phyloP scores from a whole-genome alignment of 2,888 invertebrate genomes.

The Micoletzkya japonica region DNA sequence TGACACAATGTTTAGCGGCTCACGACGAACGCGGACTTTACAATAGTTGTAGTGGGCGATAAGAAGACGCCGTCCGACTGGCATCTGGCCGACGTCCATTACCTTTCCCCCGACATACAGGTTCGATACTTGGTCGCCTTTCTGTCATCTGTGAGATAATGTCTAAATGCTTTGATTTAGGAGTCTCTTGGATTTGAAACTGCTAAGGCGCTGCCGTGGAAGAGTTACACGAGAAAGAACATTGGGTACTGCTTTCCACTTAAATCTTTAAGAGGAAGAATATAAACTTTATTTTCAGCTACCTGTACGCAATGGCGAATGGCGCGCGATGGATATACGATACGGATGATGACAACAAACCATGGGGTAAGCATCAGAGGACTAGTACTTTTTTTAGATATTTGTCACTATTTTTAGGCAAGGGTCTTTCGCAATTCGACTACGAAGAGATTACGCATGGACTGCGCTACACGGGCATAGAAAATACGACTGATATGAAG shows the following conservation, averaged over 20 bases:
- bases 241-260: conserved; percentile 15
- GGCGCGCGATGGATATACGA: conserved; percentile 43
- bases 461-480: too few relatives aligned
- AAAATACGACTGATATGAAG: too few relatives aligned
- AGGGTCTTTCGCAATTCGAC: too few relatives aligned
- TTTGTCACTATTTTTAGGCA: too few relatives aligned
- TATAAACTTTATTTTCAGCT: conserved; percentile 17
- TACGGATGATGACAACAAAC: conserved; percentile 41
- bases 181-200: conserved; percentile 1
- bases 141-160: background rate
- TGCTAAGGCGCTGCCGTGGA: conserved; percentile 24
- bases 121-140: background rate
- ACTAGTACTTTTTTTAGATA: too few relatives aligned
- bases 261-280: background rate
- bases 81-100: conserved; percentile 31
- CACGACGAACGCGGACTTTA: conserved; percentile 30
- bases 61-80: conserved; percentile 34
- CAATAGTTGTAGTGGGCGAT: conserved; percentile 34
- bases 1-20: conserved; percentile 25
- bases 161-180: background rate
- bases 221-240: conserved; percentile 37
- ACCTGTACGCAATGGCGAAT: conserved; percentile 39
- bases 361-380: conserved; percentile 32
- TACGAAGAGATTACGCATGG: too few relatives aligned
- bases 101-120: conserved; percentile 30